Conservation (phyloP, 2,113 vertebrate species). For the Atractosteus spatula region DNA sequence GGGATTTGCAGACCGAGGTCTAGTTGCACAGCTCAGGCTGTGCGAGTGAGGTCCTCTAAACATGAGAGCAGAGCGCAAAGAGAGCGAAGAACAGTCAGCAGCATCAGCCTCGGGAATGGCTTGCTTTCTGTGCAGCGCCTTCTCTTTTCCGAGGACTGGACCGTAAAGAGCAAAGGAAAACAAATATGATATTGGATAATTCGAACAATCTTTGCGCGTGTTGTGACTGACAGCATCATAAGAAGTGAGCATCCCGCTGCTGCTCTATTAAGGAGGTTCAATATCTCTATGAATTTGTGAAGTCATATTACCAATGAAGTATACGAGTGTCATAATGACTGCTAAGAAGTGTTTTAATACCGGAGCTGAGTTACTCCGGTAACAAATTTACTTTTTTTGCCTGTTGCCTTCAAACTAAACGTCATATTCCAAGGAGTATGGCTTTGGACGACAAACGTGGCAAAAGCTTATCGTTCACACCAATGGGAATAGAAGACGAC, state of each 20-base stretch:
- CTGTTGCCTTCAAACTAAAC: slow-evolving; percentile 13
- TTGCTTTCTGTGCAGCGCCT: slow-evolving; percentile 14
- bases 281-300: too few relatives aligned
- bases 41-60: slow-evolving; percentile 16
- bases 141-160: slow-evolving; percentile 10
- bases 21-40: slow-evolving; percentile 5
- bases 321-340: background rate
- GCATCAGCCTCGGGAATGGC: slow-evolving; percentile 18
- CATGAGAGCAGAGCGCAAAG: slow-evolving; percentile 19
- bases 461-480: slow-evolving; percentile 52
- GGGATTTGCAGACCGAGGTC: slow-evolving; percentile 10
- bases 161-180: slow-evolving; percentile 1
- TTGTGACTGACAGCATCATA: background rate
- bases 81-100: slow-evolving; percentile 3
- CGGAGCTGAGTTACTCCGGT: slow-evolving; percentile 21
- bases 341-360: background rate
- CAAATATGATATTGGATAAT: background rate
- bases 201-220: background rate
- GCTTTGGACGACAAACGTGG: slow-evolving; percentile 61
- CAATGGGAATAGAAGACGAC: slow-evolving; percentile 79
- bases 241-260: slow-evolving; percentile 16
- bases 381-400: slow-evolving; percentile 6
- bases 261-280: background rate
- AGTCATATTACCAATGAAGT: too few relatives aligned
- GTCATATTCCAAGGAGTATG: slow-evolving; percentile 49